phyloP scores from a whole-genome alignment of 2,797 vertebrate species.

The Urophycis tenuis region DNA sequence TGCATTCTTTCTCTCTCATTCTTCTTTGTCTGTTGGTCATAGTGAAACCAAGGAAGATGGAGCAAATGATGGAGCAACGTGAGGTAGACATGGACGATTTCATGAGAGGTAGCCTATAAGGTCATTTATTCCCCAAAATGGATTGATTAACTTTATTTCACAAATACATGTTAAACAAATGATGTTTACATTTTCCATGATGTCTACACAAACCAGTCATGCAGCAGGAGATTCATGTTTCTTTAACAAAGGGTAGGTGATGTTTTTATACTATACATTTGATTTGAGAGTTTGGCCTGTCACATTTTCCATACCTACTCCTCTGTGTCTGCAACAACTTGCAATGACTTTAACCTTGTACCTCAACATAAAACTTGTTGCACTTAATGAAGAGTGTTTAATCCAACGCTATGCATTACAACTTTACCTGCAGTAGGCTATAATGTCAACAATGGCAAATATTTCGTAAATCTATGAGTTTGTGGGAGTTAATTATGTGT shows the following conservation, averaged over 20 bases:
- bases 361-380: no score
- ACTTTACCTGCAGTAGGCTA: no score
- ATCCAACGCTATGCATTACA: no score
- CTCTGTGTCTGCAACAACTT: no score
- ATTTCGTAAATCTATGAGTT: not conserved
- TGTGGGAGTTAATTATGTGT: not conserved
- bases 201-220: not conserved
- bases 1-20: not conserved
- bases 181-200: not conserved
- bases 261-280: not conserved
- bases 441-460: no score
- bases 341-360: no score
- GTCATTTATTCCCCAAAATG: not conserved
- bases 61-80: not conserved
- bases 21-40: not conserved
- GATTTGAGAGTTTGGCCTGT: not conserved
- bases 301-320: no score
- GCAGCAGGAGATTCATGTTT: not conserved
- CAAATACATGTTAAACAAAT: not conserved
- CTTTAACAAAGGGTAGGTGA: not conserved
- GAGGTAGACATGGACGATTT: not conserved
- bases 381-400: no score
- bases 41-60: not conserved
- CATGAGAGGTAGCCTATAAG: not conserved
- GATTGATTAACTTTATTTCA: not conserved